Conservation (phyloP, 2,888 invertebrate genomes). For the Cantharis lateralis region DNA sequence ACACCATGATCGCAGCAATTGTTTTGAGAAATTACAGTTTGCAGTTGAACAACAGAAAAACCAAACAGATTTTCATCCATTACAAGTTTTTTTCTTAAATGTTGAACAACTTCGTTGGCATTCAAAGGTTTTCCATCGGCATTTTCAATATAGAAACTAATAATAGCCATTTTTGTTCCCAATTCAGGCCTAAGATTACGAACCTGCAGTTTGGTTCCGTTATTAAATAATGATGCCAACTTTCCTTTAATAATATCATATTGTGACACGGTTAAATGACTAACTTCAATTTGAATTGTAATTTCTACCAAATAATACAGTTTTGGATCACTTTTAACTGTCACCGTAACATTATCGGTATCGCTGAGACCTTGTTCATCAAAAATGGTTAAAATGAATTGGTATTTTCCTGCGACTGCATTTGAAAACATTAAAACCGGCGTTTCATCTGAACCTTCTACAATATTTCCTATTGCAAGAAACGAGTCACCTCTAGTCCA, state of each 20-base stretch:
- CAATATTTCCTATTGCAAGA: conserved; percentile 82
- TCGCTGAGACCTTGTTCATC: conserved; percentile 87
- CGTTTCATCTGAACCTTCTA: conserved; percentile 72
- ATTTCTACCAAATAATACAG: conserved; percentile 80
- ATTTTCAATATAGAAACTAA: conserved; percentile 57
- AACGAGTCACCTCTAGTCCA: conserved; percentile 81
- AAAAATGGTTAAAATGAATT: conserved; percentile 85
- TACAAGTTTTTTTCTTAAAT: conserved; percentile 69
- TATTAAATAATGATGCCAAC: conserved; percentile 76
- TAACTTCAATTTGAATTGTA: conserved; percentile 76
- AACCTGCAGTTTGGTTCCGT: conserved; percentile 66
- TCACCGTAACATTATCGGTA: conserved; percentile 81
- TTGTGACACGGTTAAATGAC: conserved; percentile 70
- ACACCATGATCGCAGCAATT: conserved; percentile 90
- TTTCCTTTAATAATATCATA: conserved; percentile 79
- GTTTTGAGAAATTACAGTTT: conserved; percentile 88
- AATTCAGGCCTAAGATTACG: conserved; percentile 58
- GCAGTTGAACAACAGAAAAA: conserved; percentile 75
- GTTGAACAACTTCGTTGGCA: conserved; percentile 68
- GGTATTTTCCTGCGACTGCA: conserved; percentile 83
- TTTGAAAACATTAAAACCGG: conserved; percentile 81
- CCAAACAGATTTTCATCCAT: conserved; percentile 72
- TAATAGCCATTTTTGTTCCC: conserved; percentile 57
- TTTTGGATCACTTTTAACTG: conserved; percentile 79
- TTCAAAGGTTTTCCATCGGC: conserved; percentile 55